A percentile compares a stretch with the other conserved stretches of the same genome.
Conservation (phyloP, 2,888 invertebrate genomes). For the Salticus scenicus region DNA sequence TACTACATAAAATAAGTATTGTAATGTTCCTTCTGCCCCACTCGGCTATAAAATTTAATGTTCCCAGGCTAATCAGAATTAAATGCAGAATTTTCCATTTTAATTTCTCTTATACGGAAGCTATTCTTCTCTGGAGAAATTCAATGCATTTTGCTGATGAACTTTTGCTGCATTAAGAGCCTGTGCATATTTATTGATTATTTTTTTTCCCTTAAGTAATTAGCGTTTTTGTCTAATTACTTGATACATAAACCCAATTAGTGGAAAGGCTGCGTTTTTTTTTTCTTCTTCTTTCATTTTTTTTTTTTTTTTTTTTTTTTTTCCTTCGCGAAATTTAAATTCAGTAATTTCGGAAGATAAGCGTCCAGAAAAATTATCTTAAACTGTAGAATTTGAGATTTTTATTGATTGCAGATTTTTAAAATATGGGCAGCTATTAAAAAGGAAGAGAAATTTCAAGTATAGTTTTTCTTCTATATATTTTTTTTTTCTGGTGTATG, state of each 20-base stretch:
- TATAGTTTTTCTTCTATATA: too few relatives aligned
- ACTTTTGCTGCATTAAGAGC: background rate
- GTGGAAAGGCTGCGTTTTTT: background rate
- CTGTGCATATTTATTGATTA: constrained; percentile 9
- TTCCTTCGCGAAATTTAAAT: background rate
- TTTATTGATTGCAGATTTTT: too few relatives aligned
- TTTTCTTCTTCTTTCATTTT: background rate
- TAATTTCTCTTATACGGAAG: too few relatives aligned
- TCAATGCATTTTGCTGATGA: background rate
- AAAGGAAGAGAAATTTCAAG: too few relatives aligned
- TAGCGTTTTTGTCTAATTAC: constrained; percentile 17
- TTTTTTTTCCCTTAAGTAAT: background rate
- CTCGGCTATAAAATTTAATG: too few relatives aligned
- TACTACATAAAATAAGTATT: too few relatives aligned
- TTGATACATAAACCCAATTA: constrained; percentile 14
- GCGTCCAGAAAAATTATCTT: background rate
- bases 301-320: background rate
- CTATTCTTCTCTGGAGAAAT: background rate
- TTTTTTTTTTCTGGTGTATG: too few relatives aligned
- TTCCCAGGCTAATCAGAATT: too few relatives aligned
- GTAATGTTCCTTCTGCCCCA: too few relatives aligned
- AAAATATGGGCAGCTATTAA: too few relatives aligned
- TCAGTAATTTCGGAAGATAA: background rate
- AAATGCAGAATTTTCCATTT: too few relatives aligned
- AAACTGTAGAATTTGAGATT: background rate